Conservation (phyloP, 2,888 invertebrate genomes). For the Iselma pallidipennis region DNA sequence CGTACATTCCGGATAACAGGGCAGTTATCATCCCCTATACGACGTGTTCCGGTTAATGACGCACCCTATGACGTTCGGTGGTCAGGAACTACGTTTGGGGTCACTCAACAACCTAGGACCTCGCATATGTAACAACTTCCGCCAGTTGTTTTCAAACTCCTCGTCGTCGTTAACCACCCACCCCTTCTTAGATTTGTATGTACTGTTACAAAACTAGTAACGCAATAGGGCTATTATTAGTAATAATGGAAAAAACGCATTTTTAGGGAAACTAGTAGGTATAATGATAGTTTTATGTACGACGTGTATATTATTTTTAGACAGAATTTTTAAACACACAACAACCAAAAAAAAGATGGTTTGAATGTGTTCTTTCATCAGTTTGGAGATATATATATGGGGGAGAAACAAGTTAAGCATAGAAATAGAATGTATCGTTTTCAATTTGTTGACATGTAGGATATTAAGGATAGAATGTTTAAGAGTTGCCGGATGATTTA, state of each 20-base stretch:
- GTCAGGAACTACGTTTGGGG: constrained; percentile 12
- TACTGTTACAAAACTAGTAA: not conserved
- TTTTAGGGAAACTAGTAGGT: not conserved
- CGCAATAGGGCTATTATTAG: too few relatives aligned
- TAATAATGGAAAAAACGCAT: not conserved
- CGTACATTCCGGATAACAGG: not conserved
- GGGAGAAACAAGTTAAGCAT: not conserved
- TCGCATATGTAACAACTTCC: constrained; percentile 29
- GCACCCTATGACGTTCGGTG: constrained; percentile 9
- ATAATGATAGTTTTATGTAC: not conserved
- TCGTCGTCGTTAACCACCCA: not conserved
- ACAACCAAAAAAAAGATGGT: too few relatives aligned
- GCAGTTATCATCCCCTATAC: not conserved
- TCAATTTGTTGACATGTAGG: constrained; percentile 12
- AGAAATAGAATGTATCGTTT: constrained; percentile 11
- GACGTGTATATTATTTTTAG: not conserved
- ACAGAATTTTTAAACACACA: not conserved
- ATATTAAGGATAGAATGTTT: constrained; percentile 1
- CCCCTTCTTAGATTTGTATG: constrained; percentile 3
- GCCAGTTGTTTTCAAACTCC: constrained; percentile 24
- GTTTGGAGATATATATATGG: not conserved
- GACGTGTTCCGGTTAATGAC: not conserved
- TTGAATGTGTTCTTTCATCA: not conserved
- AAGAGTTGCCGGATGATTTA: not conserved
- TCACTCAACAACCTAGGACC: constrained; percentile 20